These are phyloP conservation scores for Nautilus pompilius DNA, from an alignment of 1,140 invertebrate genomes.

Conservation along the genomic window DNA sequence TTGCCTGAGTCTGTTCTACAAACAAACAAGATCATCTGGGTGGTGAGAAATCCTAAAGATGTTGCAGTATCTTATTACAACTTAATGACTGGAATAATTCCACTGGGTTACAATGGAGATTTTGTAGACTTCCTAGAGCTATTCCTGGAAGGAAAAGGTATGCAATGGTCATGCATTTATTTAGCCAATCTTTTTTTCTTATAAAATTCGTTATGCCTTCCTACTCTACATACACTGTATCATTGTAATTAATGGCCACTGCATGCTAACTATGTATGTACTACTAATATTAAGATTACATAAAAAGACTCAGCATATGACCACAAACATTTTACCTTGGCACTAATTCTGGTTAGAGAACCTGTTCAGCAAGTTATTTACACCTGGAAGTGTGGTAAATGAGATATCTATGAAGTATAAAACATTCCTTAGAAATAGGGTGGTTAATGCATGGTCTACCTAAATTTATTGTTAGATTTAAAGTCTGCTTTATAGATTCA, in stretches of 20 bases:
- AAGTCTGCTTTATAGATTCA: too few species aligned
- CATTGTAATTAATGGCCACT: background rate
- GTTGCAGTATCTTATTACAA: constrained; percentile 20
- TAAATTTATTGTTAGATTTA: too few species aligned
- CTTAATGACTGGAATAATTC: constrained; percentile 3
- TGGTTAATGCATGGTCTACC: too few species aligned
- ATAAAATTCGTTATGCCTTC: too few species aligned
- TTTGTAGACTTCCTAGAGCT: constrained; percentile 15
- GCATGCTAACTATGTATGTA: background rate
- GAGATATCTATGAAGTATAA: too few species aligned
- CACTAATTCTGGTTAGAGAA: too few species aligned
- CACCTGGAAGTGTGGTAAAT: too few species aligned
- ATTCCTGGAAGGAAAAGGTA: constrained; percentile 14
- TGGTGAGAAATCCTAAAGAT: constrained; percentile 17
- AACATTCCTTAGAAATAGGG: too few species aligned
- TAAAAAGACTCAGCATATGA: background rate
- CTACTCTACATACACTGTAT: too few species aligned
- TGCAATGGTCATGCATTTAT: background rate
- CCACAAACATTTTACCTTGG: background rate
- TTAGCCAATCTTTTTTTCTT: background rate
- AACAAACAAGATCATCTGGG: constrained; percentile 13
- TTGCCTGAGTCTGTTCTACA: constrained; percentile 13
- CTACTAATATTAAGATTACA: background rate
- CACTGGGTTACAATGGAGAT: constrained; percentile 12
- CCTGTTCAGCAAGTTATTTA: too few species aligned